Evolutionary conservation across 1,140 invertebrate species (phyloP), one percentile per base, ranked within the genome.

Genomic region (Drosophila chauvacae): DNA sequence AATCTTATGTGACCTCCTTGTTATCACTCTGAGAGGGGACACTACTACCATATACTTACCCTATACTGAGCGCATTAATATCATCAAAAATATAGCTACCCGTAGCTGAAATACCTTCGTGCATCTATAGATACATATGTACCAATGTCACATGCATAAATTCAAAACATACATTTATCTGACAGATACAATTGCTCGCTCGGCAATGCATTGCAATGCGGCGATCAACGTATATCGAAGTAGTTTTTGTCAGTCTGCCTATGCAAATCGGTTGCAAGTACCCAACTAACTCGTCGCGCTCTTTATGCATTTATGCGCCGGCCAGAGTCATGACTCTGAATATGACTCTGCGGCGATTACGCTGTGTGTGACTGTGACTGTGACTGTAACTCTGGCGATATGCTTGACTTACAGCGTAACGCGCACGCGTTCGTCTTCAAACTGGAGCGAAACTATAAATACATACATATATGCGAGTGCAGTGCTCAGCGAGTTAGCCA

Each of bases 241-340:
- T 50, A 20, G 28, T 44, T 64, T 62, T 59, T 55, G 51, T 55
- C 41, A 50, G 26, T 58, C 45, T 35, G 60, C 53, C 70, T 80
- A 88, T 87, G 84, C 84, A 87, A 87, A 87, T 88, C 39, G 35
- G 47, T 66, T 48, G 63, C 75, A 78, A 86, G 81, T 81, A 75
- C 47, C 75, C 70, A 68, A 75, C 65, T 51, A 79, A 61, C 77
- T 79, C 51, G 58, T 48, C 59, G 80, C 53, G 30, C 57, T 63
- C 65, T 73, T 77, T 65, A 88, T 87, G 84, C 63, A 87, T 88
- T 87, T 87, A 88, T 88, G 68, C 84, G 55, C 41, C 53, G 59
- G 20, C 53, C 7, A n/a, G 23, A 66, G 62, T 28, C 55, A 37
- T 53, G 42, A 55, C 37, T 45, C 33, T 70, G 64, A 50, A 39